Conservation (phyloP, 2,797 vertebrate species). For the Mus caroli region DNA sequence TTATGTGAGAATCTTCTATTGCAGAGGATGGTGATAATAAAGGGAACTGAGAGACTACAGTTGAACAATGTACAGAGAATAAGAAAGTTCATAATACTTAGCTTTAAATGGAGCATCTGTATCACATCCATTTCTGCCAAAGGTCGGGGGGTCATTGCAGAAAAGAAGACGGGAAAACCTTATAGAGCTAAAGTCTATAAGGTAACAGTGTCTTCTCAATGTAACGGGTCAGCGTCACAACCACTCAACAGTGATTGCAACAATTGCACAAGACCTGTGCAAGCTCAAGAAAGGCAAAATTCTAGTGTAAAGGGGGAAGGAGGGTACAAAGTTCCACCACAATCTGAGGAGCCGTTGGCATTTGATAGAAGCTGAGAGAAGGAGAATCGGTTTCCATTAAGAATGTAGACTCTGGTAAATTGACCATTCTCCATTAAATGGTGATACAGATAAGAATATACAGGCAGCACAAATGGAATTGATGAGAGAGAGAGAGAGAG, state of each 20-base stretch:
- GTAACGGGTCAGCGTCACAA: background rate
- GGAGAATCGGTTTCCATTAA: background rate
- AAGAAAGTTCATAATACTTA: background rate
- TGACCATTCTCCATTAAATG: background rate
- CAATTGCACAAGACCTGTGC: background rate
- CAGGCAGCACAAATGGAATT: background rate
- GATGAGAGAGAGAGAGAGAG: background rate
- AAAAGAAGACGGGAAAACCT: background rate
- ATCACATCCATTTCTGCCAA: background rate
- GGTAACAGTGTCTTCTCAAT: background rate
- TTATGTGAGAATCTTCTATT: background rate
- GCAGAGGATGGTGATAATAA: background rate
- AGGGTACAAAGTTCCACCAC: background rate
- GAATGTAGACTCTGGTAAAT: background rate
- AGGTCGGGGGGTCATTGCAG: background rate
- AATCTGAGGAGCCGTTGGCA: background rate
- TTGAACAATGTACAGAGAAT: background rate
- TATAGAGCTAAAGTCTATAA: background rate
- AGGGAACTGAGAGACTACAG: background rate
- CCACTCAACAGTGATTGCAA: background rate
- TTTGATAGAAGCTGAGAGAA: background rate
- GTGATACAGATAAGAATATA: background rate
- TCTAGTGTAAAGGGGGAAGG: background rate
- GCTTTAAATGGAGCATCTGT: background rate
- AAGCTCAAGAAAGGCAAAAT: background rate